Evolutionary conservation across 2,888 invertebrate genomes (phyloP), one percentile per base, ranked within the genome.

Genomic region (Pseudococcus viburni): DNA sequence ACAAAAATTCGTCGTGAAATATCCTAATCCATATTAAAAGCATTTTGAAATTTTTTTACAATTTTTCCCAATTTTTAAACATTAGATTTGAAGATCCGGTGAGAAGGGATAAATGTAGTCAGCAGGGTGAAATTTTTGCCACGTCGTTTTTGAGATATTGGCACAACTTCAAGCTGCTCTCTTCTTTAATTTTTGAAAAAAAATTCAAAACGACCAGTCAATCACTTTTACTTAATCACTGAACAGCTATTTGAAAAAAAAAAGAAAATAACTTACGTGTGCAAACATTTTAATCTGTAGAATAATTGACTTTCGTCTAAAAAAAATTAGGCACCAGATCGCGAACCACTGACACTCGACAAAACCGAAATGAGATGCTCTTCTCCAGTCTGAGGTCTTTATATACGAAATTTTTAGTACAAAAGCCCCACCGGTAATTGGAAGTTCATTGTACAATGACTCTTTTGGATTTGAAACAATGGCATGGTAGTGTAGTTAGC

Each of bases 391-490:
- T 73, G 6, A 26, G 73, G 6, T 73, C 73, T 73, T 73, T 73
- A 39, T 68, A 68, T 73, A 73, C 0, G 33, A 73, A 73, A 73
- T 11, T 33, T 73, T 17, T 33, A 33, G 22, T 64, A 68, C 11
- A 15, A 73, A 73, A 73, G 17, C 73, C 33, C 39, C 73, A 73
- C 33, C 73, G 73, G 73, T 73, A 73, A 73, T 33, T 73, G 73
- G 33, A 33, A 73, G 73, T 73, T 73, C 73, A 73, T 73, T 73
- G 73, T 73, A 73, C 73, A 73, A 33, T 64, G 64, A 22, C 33
- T 73, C 73, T 73, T 73, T 73, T 73, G 26, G 73, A 68, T 73
- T 73, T 73, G 33, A 17, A 33, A 73, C 73, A 73, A 73, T 39
- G 17, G 73, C 9, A 73, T 33, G 39, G 33, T 73, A 11, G 26